Evolutionary conservation across 2,113 vertebrate genomes (phyloP).

Genomic region (Malaclemys terrapin): DNA sequence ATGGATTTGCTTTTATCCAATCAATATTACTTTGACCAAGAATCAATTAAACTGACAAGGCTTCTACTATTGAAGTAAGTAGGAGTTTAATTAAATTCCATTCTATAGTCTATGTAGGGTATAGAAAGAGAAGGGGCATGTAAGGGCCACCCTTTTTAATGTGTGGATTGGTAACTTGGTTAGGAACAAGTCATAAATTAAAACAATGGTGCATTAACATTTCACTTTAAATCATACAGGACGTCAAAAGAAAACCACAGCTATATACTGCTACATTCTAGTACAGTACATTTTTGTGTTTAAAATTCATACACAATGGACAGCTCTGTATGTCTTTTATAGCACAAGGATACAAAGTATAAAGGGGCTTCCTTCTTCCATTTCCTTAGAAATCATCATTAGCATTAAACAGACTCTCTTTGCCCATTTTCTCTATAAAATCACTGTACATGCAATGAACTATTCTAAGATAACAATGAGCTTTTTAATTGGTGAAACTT

Average conservation of each 20-base stretch:
- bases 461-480: neutral
- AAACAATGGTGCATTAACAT: neutral
- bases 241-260: neutral
- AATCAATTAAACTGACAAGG: constrained; percentile 83
- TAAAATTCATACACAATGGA: neutral
- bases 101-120: constrained; percentile 61
- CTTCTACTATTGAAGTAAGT: constrained; percentile 72
- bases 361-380: neutral
- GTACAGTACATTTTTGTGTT: neutral
- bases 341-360: neutral
- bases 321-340: neutral
- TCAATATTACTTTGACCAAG: constrained; percentile 82
- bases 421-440: constrained; percentile 24
- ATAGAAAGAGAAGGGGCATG: neutral
- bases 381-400: constrained; percentile 36
- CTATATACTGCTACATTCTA: neutral
- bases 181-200: constrained; percentile 34
- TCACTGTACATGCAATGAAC: constrained; percentile 7
- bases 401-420: constrained; percentile 14
- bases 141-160: constrained; percentile 15
- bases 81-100: constrained; percentile 81
- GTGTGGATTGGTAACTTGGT: neutral
- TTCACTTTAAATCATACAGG: neutral
- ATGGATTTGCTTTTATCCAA: constrained; percentile 84
- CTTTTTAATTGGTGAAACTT: constrained; percentile 40